Base-by-base conservation (phyloP, 2,113 vertebrate species). In the Neolamprologus sp. region DNA sequence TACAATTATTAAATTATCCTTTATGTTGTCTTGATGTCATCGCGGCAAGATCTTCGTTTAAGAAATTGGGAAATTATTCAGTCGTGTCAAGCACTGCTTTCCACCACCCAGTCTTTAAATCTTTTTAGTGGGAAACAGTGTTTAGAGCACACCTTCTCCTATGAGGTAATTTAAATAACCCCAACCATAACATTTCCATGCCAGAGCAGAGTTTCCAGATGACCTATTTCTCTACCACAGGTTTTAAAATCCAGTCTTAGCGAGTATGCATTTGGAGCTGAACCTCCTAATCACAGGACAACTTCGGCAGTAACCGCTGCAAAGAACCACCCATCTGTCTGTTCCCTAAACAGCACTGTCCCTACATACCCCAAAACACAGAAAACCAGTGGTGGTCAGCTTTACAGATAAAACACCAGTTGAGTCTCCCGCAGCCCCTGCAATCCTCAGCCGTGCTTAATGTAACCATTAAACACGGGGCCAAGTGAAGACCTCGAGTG, bases 201-300 rank as follows among this genome's bases (percentile, higher is more conserved):
- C 85, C 92, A 91, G 87, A 87, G 92, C 93, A 90, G 85, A 91
- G 81, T 96, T 96, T 96, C 94, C 95, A 95, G 87, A 94, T 94
- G 94, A 94, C 94, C 95, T 94, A 95, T 95, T 95, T 95, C 92
- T 88, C 68, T 81, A 90, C 92, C 91, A 86, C 90, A 91, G 58
- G 81, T 84, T 94, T 93, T 86, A 82, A 91, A 93, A 82, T 75
- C 89, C 83, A 89, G 90, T 91, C 87, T 87, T 88, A 91, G 86
- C 17, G 80, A 92, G 87, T 85, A 91, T 94, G 87, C 83, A 87
- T 92, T 93, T 92, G 91, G 91, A 91, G 84, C 84, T 88, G 81
- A 87, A 92, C 86, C 89, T 94, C 88, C 80, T 96, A 95, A 96
- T 95, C 94, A 95, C 89, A 93, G 91, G 89, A 93, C 85, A 91